A percentile compares a stretch with the other conserved stretches of the same genome.
Conservation (phyloP, 2,888 invertebrate species). For the Ochlodes sylvanus region DNA sequence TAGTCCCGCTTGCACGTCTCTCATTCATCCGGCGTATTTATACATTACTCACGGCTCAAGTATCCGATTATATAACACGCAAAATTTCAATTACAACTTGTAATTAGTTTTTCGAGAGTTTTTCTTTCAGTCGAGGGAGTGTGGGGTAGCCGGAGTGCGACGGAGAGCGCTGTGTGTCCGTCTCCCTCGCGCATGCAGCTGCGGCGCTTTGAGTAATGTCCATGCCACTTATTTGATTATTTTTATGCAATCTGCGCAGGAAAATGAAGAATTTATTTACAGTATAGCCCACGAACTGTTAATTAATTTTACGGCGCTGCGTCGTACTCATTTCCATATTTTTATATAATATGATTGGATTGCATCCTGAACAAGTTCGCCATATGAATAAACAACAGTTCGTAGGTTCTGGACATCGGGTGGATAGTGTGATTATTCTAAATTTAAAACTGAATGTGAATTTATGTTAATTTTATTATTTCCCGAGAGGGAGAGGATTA, state of each 20-base stretch:
- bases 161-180: slow-evolving; percentile 51
- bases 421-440: no score
- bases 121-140: slow-evolving; percentile 82
- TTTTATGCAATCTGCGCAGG: slow-evolving; percentile 82
- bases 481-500: no score
- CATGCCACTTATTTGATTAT: slow-evolving; percentile 83
- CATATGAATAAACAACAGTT: slow-evolving; percentile 11
- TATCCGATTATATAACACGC: slow-evolving; percentile 86
- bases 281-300: slow-evolving; percentile 68
- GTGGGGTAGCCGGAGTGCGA: slow-evolving; percentile 66
- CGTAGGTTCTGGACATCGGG: not conserved
- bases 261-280: slow-evolving; percentile 79
- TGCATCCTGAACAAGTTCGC: slow-evolving; percentile 14
- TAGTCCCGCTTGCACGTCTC: slow-evolving; percentile 48
- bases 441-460: no score
- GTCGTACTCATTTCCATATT: slow-evolving; percentile 27
- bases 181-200: slow-evolving; percentile 61
- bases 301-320: slow-evolving; percentile 69
- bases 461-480: no score
- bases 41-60: slow-evolving; percentile 85
- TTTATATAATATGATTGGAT: slow-evolving; percentile 29
- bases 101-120: slow-evolving; percentile 86
- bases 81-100: slow-evolving; percentile 86
- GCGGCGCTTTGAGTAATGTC: slow-evolving; percentile 79
- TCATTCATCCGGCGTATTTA: slow-evolving; percentile 82